Percentiles rank a stretch among this genome's conserved stretches.
These are phyloP conservation scores for Agapostemon virescens DNA, from an alignment of 2,888 invertebrate genomes.

Conservation along the genomic window DNA sequence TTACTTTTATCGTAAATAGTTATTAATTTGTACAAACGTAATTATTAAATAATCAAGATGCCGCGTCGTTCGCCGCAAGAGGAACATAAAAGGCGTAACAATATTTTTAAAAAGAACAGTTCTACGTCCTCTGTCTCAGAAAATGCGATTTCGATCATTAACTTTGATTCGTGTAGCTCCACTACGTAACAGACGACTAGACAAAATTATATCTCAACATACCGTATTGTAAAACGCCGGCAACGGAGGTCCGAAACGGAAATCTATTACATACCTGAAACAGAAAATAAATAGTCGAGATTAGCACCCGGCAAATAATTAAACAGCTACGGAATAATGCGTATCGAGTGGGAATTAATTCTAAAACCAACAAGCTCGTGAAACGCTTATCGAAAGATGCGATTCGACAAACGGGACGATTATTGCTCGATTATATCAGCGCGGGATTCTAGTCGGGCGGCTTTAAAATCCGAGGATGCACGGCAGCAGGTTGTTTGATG, in stretches of 20 bases:
- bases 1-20: no score
- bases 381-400: background rate
- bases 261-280: conserved; percentile 7
- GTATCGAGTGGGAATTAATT: background rate
- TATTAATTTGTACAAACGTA: no score
- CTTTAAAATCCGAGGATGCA: background rate
- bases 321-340: background rate
- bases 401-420: background rate
- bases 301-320: background rate
- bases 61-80: no score
- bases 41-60: no score
- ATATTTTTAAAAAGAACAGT: no score
- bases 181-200: no score
- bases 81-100: no score
- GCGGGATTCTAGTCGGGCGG: background rate
- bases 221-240: background rate
- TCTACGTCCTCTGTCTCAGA: no score
- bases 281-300: background rate
- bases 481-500: background rate
- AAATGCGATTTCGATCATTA: no score
- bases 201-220: background rate
- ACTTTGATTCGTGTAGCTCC: background rate
- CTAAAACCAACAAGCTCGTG: background rate
- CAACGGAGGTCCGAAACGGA: background rate
- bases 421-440: background rate